These are phyloP conservation scores for Oryzias dopingdopingensis DNA, from an alignment of 2,797 vertebrate genomes.

Conservation along the genomic window DNA sequence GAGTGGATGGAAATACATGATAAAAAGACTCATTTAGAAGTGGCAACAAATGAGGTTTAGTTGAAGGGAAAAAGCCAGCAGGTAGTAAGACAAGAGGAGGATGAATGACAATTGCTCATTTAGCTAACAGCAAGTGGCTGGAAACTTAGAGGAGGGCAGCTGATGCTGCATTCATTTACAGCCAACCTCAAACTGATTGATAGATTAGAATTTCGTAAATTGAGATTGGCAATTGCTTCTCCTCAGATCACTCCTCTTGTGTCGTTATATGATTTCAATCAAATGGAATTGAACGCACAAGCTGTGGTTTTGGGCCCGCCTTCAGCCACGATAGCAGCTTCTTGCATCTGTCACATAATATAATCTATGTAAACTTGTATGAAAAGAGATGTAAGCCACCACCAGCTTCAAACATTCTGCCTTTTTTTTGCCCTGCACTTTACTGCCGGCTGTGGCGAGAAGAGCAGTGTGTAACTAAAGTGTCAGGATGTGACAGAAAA, in stretches of 20 bases:
- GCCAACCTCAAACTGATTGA: slow-evolving; percentile 42
- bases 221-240: slow-evolving; percentile 2
- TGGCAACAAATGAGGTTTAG: slow-evolving; percentile 22
- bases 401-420: slow-evolving; percentile 23
- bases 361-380: slow-evolving; percentile 24
- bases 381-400: slow-evolving; percentile 43
- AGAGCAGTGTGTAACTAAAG: slow-evolving; percentile 19
- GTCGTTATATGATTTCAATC: slow-evolving; percentile 12
- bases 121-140: slow-evolving; percentile 35
- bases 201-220: slow-evolving; percentile 32
- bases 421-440: slow-evolving; percentile 14
- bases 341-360: slow-evolving; percentile 24
- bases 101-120: slow-evolving; percentile 39
- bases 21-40: slow-evolving; percentile 16
- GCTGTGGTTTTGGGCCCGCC: slow-evolving; percentile 20
- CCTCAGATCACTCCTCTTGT: not conserved
- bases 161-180: slow-evolving; percentile 52
- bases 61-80: slow-evolving; percentile 22
- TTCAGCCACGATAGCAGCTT: slow-evolving; percentile 23
- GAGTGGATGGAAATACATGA: not conserved
- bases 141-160: slow-evolving; percentile 33
- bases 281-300: slow-evolving; percentile 10
- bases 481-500: slow-evolving; percentile 15
- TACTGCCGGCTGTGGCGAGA: slow-evolving; percentile 15
- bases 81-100: slow-evolving; percentile 21